Conservation (phyloP, 35 echinoderm and acorn worm genomes). For the Antedon bifida region DNA sequence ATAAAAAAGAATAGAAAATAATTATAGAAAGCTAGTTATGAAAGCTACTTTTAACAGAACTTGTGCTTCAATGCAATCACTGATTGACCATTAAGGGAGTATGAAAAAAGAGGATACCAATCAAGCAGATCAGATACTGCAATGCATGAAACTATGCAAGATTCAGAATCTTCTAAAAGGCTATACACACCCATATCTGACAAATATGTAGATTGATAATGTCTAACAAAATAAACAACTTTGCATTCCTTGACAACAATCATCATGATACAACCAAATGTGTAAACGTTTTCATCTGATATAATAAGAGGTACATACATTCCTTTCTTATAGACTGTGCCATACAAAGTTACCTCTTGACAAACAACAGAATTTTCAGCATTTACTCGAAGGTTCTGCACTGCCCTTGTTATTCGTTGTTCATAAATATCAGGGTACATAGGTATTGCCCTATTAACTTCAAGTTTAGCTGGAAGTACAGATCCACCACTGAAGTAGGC, state of each 20-base stretch:
- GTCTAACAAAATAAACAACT: not conserved
- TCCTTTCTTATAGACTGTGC: not conserved
- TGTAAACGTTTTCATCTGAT: not conserved
- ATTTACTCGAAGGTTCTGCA: not conserved
- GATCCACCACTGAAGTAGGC: slow-evolving; percentile 29
- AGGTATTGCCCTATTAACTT: not conserved
- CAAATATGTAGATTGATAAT: not conserved
- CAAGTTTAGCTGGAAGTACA: not conserved
- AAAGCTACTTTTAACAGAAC: too few relatives aligned
- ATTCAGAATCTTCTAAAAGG: not conserved
- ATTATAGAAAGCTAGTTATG: too few relatives aligned
- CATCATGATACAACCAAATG: not conserved
- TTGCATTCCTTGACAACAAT: not conserved
- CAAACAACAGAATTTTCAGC: not conserved
- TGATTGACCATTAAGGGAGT: not conserved
- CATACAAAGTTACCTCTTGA: not conserved
- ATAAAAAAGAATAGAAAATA: too few relatives aligned
- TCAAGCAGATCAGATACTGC: not conserved
- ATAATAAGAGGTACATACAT: not conserved
- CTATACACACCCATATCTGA: not conserved
- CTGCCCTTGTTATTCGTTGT: not conserved
- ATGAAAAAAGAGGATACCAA: not conserved
- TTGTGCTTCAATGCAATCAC: not conserved
- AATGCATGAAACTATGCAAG: not conserved
- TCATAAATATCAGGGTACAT: not conserved